Evolutionary conservation across 2,888 invertebrate genomes (phyloP).

Genomic region (Pammene aurita): DNA sequence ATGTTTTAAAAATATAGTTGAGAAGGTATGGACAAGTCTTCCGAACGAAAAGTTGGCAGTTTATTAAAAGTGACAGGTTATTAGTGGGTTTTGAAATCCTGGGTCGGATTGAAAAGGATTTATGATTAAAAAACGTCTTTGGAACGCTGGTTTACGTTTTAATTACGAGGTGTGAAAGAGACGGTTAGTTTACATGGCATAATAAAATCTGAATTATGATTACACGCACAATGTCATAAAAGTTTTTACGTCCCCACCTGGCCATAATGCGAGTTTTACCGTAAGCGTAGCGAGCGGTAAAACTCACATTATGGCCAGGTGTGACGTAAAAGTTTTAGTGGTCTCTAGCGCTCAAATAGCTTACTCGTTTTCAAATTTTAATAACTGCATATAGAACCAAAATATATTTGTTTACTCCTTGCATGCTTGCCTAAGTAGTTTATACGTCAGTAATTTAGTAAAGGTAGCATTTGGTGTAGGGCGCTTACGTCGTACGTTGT

Average conservation of each 20-base stretch:
- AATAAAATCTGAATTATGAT: slow-evolving; percentile 6
- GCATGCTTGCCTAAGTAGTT: no score
- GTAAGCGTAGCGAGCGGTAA: no score
- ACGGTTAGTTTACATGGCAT: neutral
- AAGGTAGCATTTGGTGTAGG: no score
- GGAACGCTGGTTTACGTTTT: slow-evolving; percentile 15
- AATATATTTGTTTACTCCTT: neutral
- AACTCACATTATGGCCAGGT: no score
- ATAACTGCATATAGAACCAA: neutral
- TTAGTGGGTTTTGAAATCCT: slow-evolving; percentile 30
- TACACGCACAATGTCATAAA: neutral
- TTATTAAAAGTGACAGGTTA: slow-evolving; percentile 43
- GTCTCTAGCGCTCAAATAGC: neutral
- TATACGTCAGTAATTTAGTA: no score
- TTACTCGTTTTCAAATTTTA: neutral
- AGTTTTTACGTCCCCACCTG: no score
- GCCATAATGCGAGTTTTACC: no score
- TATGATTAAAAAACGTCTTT: slow-evolving; percentile 13
- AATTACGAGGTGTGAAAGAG: slow-evolving; percentile 24
- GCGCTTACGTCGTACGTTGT: no score
- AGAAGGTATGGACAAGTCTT: slow-evolving; percentile 7
- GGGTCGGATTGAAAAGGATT: slow-evolving; percentile 29
- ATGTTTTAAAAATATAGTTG: slow-evolving; percentile 4
- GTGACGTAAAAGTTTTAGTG: neutral
- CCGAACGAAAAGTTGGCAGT: slow-evolving; percentile 26